Base-by-base conservation (phyloP, 2,888 invertebrate species). In the Labia minor region DNA sequence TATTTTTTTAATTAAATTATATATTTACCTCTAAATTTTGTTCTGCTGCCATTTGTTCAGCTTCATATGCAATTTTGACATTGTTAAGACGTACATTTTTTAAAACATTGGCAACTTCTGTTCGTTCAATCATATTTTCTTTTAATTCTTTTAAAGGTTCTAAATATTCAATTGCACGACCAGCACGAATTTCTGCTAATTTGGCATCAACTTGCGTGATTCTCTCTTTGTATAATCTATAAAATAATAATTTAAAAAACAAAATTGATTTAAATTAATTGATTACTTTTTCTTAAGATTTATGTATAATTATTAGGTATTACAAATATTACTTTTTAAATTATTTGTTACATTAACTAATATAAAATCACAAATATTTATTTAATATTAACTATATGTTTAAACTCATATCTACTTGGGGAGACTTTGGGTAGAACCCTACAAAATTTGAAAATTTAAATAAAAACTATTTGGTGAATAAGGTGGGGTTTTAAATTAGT, bases 81-180 rank as follows among this genome's bases (percentile, higher is more conserved):
- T 93, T 95, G 70, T 89, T 85, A 64, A 92, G 79, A 65, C 91
- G 83, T 74, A 88, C 85, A 74, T 90, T 86, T 73, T 86, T 86
- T 69, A 95, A 78, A 68, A 94, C 83, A 64, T 92, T 92, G 0
- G 95, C 93, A n/a, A 96, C 95, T 79, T 95, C 92, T 66, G 89
- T 90, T 64, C 90, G 82, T 11, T 86, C 85, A 71, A 88, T 83
- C 86, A 92, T 89, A 75, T 92, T 91, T 73, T 95, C 93, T 75
- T 92, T 90, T 63, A 97, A 80, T 70, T 92, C 85, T 74, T 90
- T 86, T 65, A 96, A 78, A 0, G 95, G 95, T 65, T 86, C 88
- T 1, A 94, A 80, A 77, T 95, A 97, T 77, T 96, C 96, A 72
- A 87, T 85, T 0, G 95, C 95, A 66, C 87, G 84, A 0, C 94